Conservation (phyloP, 1,140 invertebrate genomes). For the Drosophila nigrodunni region DNA sequence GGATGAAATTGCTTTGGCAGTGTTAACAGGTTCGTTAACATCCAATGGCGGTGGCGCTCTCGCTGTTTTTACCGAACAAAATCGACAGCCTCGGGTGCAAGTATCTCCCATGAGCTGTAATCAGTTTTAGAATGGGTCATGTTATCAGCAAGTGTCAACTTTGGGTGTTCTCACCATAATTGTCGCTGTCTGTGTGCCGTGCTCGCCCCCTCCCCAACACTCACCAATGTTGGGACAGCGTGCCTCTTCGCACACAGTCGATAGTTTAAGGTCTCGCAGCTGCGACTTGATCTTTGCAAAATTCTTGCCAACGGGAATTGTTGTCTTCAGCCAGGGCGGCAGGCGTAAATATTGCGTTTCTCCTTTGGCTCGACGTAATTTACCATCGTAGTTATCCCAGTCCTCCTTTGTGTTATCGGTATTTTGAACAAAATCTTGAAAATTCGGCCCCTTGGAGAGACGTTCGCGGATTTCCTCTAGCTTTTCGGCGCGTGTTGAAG, state of each 20-base stretch:
- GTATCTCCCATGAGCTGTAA: slow-evolving; percentile 95
- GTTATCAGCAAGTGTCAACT: slow-evolving; percentile 57
- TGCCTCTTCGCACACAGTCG: slow-evolving; percentile 99
- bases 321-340: slow-evolving; percentile 98
- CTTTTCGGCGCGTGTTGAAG: slow-evolving; percentile 70
- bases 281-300: slow-evolving; percentile 94
- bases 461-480: slow-evolving; percentile 87
- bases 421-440: slow-evolving; percentile 88
- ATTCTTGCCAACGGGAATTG: slow-evolving; percentile 96
- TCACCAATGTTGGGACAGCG: slow-evolving; percentile 99
- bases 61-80: slow-evolving; percentile 99
- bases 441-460: slow-evolving; percentile 87
- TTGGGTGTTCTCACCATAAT: slow-evolving; percentile 90
- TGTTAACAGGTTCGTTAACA: slow-evolving; percentile 96
- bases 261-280: slow-evolving; percentile 94
- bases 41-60: slow-evolving; percentile 95
- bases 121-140: slow-evolving; percentile 30
- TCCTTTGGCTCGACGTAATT: slow-evolving; percentile 93
- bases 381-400: slow-evolving; percentile 89
- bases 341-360: slow-evolving; percentile 93
- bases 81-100: slow-evolving; percentile 96
- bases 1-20: slow-evolving; percentile 94
- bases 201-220: slow-evolving; percentile 98
- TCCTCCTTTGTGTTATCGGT: slow-evolving; percentile 86
- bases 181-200: slow-evolving; percentile 94